Evolutionary conservation across 2,888 invertebrate genomes (phyloP).

Genomic region (Mellilla xanthometata): DNA sequence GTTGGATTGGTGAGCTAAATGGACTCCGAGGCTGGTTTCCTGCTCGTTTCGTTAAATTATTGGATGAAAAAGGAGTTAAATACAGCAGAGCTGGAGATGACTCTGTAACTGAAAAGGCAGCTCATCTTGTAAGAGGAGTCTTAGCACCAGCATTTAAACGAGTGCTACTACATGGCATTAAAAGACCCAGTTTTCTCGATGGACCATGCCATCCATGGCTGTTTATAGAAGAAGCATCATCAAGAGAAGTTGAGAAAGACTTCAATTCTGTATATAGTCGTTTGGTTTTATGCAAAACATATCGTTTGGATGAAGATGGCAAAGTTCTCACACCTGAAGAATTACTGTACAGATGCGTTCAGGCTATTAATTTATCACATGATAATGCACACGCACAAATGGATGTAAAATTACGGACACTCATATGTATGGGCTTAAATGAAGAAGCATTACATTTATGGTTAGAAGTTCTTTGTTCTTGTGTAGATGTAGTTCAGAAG

Average conservation of each 20-base stretch:
- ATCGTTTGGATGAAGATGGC: conserved; percentile 98
- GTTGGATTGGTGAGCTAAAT: conserved; percentile 99
- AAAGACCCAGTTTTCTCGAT: conserved; percentile 93
- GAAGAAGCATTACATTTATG: conserved; percentile 99
- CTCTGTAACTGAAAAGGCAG: conserved; percentile 97
- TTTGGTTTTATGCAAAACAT: conserved; percentile 98
- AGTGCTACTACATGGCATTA: conserved; percentile 97
- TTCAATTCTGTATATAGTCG: conserved; percentile 99
- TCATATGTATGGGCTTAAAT: conserved; percentile 97
- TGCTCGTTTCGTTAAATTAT: conserved; percentile 96
- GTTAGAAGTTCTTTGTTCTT: conserved; percentile 98
- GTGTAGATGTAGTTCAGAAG: conserved; percentile 96
- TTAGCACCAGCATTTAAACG: conserved; percentile 96
- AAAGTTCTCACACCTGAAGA: conserved; percentile 99
- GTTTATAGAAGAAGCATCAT: conserved; percentile 98
- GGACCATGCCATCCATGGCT: conserved; percentile 99
- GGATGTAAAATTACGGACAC: conserved; percentile 98
- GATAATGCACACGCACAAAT: conserved; percentile 98
- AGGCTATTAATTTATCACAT: conserved; percentile 97
- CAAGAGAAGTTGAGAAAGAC: conserved; percentile 97
- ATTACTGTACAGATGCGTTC: conserved; percentile 96
- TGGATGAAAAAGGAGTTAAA: conserved; percentile 91
- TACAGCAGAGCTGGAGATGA: conserved; percentile 98
- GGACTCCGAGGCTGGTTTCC: conserved; percentile 98
- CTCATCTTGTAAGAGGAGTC: conserved; percentile 97